Evolutionary conservation across 2,113 vertebrate species (phyloP), one percentile per base, ranked within the genome.

Genomic region (Thinocorus orbignyianus): DNA sequence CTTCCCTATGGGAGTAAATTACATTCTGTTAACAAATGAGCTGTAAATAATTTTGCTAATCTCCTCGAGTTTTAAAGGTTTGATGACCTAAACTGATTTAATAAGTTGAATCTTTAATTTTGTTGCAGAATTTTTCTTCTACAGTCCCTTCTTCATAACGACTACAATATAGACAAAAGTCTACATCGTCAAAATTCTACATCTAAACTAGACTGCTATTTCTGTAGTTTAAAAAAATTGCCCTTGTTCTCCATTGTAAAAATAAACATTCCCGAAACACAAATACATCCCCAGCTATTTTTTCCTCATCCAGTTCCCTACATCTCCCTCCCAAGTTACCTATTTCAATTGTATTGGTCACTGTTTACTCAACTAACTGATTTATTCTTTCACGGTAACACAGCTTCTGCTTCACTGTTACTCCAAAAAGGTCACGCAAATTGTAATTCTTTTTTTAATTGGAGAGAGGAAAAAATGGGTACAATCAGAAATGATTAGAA

Each of bases 401-500:
- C 6, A 80, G 39, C 28, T 80, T 84, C 58, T 68, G 23, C 41
- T 81, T 91, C 79, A 78, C 10, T 6, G 42, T 48, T 72, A 89
- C 39, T 17, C 41, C 46, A 61, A 79, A 55, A 86, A 46, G 30
- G 81, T 81, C 48, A 86, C 3, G 4, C 20, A 66, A 86, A 86
- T 26, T 76, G 17, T 92, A 90, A 90, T 79, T 92, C 35, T 64
- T n/a, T 81, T 68, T 68, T 91, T 76, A 84, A 95, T 17, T 76
- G 55, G 30, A 94, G 48, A 74, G 66, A 68, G 13, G 15, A 42
- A n/a, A 20, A 95, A 97, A 95, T 14, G 44, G 78, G 89, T 81
- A 84, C 76, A 97, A 97, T 94, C 93, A 97, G 81, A 95, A 96
- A 69, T 84, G 1, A 94, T 93, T 93, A 86, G 93, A 97, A 94